Percentiles rank a stretch among this genome's conserved stretches.
Evolutionary conservation across 30 jellyfish, hydroid and myxozoan species (phyloP).

Genomic region (Aurelia aurita): DNA sequence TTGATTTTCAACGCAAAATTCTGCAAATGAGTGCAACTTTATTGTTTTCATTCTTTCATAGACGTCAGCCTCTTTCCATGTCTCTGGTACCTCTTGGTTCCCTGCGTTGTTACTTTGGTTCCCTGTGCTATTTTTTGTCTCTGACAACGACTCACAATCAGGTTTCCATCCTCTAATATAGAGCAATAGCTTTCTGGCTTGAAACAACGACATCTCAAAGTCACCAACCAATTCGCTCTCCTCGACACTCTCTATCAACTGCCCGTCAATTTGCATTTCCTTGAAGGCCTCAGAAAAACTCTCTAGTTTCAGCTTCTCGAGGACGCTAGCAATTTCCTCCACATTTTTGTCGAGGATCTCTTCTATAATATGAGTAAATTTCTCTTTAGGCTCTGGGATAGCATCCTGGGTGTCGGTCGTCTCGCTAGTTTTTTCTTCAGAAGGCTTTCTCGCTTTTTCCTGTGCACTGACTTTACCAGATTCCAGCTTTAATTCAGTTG

Average conservation of each 20-base stretch:
- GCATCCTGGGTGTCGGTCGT: too few relatives aligned
- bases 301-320: conserved; percentile 48
- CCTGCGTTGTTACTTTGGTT: not conserved
- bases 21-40: conserved; percentile 65
- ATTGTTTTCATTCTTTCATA: conserved; percentile 55
- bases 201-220: conserved; percentile 68
- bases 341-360: conserved; percentile 31
- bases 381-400: too few relatives aligned
- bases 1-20: conserved; percentile 66
- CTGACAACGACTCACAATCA: conserved; percentile 5
- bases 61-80: conserved; percentile 78
- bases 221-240: conserved; percentile 71
- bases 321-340: conserved; percentile 54
- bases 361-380: not conserved
- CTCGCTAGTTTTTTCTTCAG: too few relatives aligned
- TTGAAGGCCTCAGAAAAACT: conserved; percentile 59
- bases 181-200: conserved; percentile 64
- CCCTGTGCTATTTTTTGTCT: not conserved
- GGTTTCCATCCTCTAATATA: conserved; percentile 83
- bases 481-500: too few relatives aligned
- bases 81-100: conserved; percentile 43
- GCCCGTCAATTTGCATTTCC: conserved; percentile 74
- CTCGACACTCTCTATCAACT: conserved; percentile 49
- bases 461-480: too few relatives aligned
- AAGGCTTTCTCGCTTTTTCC: too few relatives aligned